Base-by-base conservation (phyloP, 2,113 vertebrate species). In the Gracilinanus agilis region DNA sequence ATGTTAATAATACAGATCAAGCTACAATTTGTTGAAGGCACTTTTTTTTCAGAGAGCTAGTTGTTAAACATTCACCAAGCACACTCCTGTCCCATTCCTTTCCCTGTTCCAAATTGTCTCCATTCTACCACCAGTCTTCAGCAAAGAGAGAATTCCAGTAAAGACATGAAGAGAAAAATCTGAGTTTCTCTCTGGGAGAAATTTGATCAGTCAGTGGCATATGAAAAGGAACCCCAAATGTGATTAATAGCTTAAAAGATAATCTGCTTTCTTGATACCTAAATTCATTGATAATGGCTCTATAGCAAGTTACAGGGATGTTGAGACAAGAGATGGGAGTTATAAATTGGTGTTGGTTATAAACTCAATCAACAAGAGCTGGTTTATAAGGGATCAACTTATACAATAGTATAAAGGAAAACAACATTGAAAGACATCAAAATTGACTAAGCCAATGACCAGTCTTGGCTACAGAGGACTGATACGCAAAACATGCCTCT, bases 291-390 rank as follows among this genome's bases (percentile, higher is more conserved):
- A 90, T 94, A 10, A 53, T 29, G 44, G 27, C 90, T 92, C 49
- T 91, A 83, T 58, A 95, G 53, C 56, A 92, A 61, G 27, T 54
- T 29, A 53, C 83, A 95, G 54, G 24, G 16, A 75, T 44, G 54
- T 19, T n/a, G 34, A 83, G 90, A 49, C 34, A 92, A 89, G 94
- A 92, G n/a, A 83, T 40, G n/a, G 13, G n/a, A 19, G n/a, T 83
- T 83, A 83, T 12, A 75, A n/a, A 0, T 56, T 44, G 54, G 91
- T 24, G 12, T 91, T 67, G 88, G 44, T 44, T 90, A 91, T 88
- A 93, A 95, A 61, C 58, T 88, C 49, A 23, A 44, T 49, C 55
- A 44, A 89, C 9, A 49, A 90, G 88, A 88, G 9, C 13, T 61
- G 44, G 7, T 40, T 83, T 83, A 40, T 40, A 83, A 83, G 67